phyloP scores from a whole-genome alignment of 2,797 vertebrate species.

The Ciconia nigra region DNA sequence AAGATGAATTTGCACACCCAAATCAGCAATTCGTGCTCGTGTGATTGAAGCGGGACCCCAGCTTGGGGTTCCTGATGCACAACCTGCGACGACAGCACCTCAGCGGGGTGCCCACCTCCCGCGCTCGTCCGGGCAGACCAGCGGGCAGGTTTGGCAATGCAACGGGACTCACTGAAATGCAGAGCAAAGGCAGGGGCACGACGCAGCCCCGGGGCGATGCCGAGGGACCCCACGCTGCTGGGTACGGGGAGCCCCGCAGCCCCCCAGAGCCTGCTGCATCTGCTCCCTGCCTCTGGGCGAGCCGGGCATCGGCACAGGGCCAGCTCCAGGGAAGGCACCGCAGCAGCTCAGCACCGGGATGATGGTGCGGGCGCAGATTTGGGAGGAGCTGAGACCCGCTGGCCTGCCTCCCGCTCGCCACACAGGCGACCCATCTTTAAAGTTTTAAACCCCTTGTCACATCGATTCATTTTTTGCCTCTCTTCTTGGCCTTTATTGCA shows the following conservation, averaged over 20 bases:
- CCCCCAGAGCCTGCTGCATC: not conserved
- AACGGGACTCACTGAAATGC: not conserved
- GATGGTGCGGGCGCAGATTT: rapidly evolving
- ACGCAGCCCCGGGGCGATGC: not conserved
- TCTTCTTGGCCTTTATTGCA: not conserved
- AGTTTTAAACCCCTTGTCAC: not conserved
- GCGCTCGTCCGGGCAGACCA: rapidly evolving
- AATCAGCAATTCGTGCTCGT: rapidly evolving
- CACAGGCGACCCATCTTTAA: not conserved
- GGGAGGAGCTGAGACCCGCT: not conserved
- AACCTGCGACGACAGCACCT: not conserved
- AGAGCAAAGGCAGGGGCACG: not conserved
- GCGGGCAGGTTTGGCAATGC: not conserved
- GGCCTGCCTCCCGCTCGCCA: not conserved
- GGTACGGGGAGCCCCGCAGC: not conserved
- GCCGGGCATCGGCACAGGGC: rapidly evolving
- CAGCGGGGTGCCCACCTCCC: not conserved
- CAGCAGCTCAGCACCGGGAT: rapidly evolving
- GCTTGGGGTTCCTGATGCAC: not conserved
- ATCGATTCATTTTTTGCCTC: not conserved
- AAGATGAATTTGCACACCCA: not conserved
- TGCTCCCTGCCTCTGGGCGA: rapidly evolving
- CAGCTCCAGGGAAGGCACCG: rapidly evolving
- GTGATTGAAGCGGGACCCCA: not conserved
- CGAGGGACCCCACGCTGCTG: not conserved